phyloP scores from a whole-genome alignment of 2,113 vertebrate genomes.

The Planiliza haematocheilus region DNA sequence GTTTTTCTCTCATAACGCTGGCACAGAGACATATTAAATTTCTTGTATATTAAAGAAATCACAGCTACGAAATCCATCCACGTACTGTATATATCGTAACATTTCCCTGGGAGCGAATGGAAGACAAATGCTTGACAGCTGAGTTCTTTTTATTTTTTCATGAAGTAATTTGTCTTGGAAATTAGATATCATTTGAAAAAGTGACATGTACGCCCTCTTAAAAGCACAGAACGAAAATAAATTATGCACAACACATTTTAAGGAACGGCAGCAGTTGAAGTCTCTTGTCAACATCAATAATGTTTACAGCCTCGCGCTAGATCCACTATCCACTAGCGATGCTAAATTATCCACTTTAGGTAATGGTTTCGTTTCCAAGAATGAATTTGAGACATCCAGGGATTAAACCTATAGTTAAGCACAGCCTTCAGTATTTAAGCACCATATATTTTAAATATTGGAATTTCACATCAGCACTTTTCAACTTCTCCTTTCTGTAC shows the following conservation, averaged over 20 bases:
- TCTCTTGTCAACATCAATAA: constrained; percentile 56
- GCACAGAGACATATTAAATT: too few relatives aligned
- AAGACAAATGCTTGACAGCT: constrained; percentile 14
- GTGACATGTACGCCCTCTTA: constrained; percentile 17
- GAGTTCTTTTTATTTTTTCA: background rate
- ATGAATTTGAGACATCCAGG: constrained; percentile 16
- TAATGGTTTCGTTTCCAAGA: constrained; percentile 47
- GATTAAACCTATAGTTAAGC: constrained; percentile 22
- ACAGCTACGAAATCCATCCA: too few relatives aligned
- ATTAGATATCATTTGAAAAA: constrained; percentile 15
- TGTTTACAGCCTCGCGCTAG: constrained; percentile 33
- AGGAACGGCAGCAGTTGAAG: constrained; percentile 28
- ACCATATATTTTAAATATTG: constrained; percentile 15
- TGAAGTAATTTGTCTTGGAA: constrained; percentile 5
- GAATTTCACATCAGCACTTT: constrained; percentile 26
- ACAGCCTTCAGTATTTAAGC: constrained; percentile 9
- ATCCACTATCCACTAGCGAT: constrained; percentile 7
- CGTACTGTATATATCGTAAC: too few relatives aligned
- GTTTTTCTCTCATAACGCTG: too few relatives aligned
- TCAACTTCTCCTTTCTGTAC: constrained; percentile 1
- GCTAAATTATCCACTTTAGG: constrained; percentile 36
- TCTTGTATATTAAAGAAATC: too few relatives aligned
- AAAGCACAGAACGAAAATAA: constrained; percentile 22
- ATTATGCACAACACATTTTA: constrained; percentile 37
- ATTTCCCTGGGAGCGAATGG: too few relatives aligned